A percentile compares a stretch with the other conserved stretches of the same genome.
Evolutionary conservation across 2,797 vertebrate genomes (phyloP).

Genomic region (Alosa sapidissima): DNA sequence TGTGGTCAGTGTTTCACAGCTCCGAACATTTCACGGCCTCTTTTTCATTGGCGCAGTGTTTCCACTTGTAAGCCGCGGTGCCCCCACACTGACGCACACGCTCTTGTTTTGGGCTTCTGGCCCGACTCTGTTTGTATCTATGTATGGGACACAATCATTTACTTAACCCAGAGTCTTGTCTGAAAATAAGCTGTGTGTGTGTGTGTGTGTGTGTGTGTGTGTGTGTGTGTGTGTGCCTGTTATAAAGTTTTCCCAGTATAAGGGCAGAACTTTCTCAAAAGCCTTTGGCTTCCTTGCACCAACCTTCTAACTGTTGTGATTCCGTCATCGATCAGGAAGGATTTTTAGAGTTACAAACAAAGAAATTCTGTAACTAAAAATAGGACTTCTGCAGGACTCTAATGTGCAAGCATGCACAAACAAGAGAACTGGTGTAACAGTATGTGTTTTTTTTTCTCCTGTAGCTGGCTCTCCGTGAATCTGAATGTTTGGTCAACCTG

Average conservation of each 20-base stretch:
- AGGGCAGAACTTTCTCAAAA: slow-evolving; percentile 20
- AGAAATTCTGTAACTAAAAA: background rate
- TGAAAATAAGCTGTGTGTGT: slow-evolving; percentile 6
- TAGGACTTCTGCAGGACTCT: background rate
- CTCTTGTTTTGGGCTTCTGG: slow-evolving; percentile 41
- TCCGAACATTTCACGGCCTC: slow-evolving; percentile 50
- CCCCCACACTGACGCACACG: slow-evolving; percentile 62
- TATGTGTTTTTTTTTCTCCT: background rate
- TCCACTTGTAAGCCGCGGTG: slow-evolving; percentile 49
- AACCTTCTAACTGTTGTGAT: background rate
- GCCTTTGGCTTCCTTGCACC: background rate
- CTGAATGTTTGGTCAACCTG: slow-evolving; percentile 20
- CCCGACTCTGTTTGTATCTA: slow-evolving; percentile 26
- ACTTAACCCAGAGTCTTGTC: slow-evolving; percentile 19
- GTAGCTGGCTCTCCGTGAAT: background rate
- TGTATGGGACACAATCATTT: slow-evolving; percentile 17
- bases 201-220: background rate
- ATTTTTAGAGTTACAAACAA: background rate
- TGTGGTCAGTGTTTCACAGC: slow-evolving; percentile 62
- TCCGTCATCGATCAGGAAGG: background rate
- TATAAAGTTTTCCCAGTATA: slow-evolving; percentile 2
- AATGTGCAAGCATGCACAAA: background rate
- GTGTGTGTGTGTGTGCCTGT: background rate
- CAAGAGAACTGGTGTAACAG: background rate
- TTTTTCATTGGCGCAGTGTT: slow-evolving; percentile 47